Conservation (phyloP, 2,888 invertebrate species). For the Ephialtes manifestator region DNA sequence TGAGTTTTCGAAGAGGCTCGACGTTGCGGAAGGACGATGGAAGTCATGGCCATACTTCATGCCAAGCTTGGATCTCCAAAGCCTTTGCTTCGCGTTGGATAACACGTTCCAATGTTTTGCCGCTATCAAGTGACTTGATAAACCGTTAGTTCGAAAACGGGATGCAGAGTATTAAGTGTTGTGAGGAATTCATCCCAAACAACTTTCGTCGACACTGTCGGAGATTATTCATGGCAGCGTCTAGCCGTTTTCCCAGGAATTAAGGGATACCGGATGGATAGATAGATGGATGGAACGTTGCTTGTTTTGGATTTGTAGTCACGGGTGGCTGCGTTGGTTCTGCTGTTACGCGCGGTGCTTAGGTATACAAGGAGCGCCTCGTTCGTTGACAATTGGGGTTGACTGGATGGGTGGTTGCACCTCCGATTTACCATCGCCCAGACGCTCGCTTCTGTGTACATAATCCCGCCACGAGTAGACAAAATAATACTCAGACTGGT, state of each 20-base stretch:
- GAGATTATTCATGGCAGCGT: slow-evolving; percentile 3
- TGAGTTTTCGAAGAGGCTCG: slow-evolving; percentile 11
- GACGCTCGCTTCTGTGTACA: slow-evolving; percentile 10
- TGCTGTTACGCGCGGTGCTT: neutral
- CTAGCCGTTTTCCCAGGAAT: neutral
- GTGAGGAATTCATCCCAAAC: neutral
- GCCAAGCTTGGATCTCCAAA: neutral
- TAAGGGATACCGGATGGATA: neutral
- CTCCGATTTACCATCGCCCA: slow-evolving; percentile 15
- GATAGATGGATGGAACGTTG: neutral
- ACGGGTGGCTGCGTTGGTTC: neutral
- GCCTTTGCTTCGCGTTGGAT: neutral
- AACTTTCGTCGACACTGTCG: neutral
- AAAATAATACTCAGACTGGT: neutral
- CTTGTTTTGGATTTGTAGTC: slow-evolving; percentile 15
- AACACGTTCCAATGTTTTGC: neutral
- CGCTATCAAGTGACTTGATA: neutral
- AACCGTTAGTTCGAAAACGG: neutral
- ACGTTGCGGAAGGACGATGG: slow-evolving; percentile 21
- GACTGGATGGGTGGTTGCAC: slow-evolving; percentile 8
- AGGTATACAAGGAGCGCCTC: neutral
- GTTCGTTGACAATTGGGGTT: slow-evolving; percentile 14
- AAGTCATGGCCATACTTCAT: neutral
- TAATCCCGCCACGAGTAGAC: neutral
- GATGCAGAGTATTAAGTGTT: neutral